phyloP scores from a whole-genome alignment of 1,140 invertebrate genomes.

The Dendroctonus valens region DNA sequence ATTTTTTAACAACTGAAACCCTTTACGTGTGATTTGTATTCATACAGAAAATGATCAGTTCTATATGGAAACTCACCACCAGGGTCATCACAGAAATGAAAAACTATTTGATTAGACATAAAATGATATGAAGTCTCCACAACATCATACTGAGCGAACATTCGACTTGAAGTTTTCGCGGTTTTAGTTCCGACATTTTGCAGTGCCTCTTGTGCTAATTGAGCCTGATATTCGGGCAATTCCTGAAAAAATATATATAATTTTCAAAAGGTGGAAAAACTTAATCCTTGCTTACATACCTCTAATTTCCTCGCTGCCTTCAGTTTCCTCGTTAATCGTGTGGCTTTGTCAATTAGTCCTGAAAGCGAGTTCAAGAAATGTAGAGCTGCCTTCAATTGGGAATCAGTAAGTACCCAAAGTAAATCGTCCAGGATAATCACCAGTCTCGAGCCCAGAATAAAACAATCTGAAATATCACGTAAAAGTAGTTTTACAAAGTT shows the following conservation, averaged over 20 bases:
- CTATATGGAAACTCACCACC: constrained; percentile 62
- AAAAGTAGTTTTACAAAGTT: neutral
- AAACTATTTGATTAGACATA: constrained; percentile 88
- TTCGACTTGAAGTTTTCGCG: constrained; percentile 53
- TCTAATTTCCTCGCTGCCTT: constrained; percentile 89
- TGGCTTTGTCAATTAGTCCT: constrained; percentile 80
- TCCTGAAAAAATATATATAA: constrained; percentile 53
- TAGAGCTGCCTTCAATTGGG: constrained; percentile 92
- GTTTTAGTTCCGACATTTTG: constrained; percentile 38
- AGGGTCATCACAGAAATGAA: constrained; percentile 96
- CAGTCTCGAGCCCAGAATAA: constrained; percentile 87
- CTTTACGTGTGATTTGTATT: neutral
- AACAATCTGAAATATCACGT: constrained; percentile 73
- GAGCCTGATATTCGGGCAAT: constrained; percentile 77
- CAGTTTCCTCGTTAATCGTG: constrained; percentile 75
- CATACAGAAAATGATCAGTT: neutral
- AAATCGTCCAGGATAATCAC: constrained; percentile 93
- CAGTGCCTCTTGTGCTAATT: constrained; percentile 65
- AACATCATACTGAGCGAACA: constrained; percentile 91
- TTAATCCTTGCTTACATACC: constrained; percentile 53
- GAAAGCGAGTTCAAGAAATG: constrained; percentile 91
- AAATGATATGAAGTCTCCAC: constrained; percentile 97
- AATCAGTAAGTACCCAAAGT: constrained; percentile 97
- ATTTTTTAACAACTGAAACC: too few relatives aligned
- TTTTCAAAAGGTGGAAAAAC: constrained; percentile 4